Evolutionary conservation across 2,113 vertebrate genomes (phyloP).

Genomic region (Gymnobelideus leadbeateri): DNA sequence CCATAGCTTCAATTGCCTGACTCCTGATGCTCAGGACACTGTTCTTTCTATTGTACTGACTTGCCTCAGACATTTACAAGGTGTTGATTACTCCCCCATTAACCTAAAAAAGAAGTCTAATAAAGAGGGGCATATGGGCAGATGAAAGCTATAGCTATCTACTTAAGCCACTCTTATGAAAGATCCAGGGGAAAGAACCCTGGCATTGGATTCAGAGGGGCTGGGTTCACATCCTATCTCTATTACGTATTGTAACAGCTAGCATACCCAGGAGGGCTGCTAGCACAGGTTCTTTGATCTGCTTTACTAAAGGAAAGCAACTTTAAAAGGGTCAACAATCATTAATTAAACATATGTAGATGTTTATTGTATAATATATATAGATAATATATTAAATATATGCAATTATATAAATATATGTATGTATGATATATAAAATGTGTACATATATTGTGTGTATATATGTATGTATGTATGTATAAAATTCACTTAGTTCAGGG

Average conservation of each 20-base stretch:
- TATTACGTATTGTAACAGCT: not conserved
- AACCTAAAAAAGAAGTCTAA: not conserved
- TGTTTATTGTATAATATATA: no score
- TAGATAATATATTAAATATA: no score
- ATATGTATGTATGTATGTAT: no score
- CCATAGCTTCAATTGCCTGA: not conserved
- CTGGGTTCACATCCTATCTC: not conserved
- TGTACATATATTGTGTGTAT: no score
- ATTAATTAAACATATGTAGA: no score
- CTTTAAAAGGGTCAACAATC: no score
- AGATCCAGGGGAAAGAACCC: not conserved
- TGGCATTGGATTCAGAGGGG: not conserved
- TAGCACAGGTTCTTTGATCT: no score
- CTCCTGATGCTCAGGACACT: not conserved
- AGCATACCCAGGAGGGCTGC: no score
- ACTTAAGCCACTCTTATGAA: not conserved
- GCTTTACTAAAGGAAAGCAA: no score
- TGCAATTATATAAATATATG: no score
- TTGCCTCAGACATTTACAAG: not conserved
- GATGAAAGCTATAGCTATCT: not conserved
- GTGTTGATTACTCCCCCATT: not conserved
- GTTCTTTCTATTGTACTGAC: not conserved
- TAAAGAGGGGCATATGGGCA: not conserved
- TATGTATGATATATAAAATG: no score
- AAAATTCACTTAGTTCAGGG: no score